Evolutionary conservation across 2,113 vertebrate species (phyloP).

Genomic region (Aptenodytes patagonicus): DNA sequence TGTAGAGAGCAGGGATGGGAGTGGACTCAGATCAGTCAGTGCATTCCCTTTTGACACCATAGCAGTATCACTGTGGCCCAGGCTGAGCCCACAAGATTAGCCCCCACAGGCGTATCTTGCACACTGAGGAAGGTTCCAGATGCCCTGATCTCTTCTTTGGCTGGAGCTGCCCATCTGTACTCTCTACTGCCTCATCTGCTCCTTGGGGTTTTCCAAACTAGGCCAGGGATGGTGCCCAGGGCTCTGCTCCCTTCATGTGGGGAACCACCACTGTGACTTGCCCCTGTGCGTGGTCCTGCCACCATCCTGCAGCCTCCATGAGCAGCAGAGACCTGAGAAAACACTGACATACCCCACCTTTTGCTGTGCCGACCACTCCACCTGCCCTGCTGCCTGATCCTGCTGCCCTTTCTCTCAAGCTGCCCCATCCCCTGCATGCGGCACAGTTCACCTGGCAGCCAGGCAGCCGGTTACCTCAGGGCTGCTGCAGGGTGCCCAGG

Average conservation of each 20-base stretch:
- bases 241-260: background rate
- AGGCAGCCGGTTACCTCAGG: background rate
- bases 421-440: accelerated
- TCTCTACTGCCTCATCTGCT: background rate
- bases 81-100: background rate
- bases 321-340: background rate
- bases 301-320: background rate
- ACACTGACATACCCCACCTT: background rate
- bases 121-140: background rate
- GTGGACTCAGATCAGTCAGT: background rate
- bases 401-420: background rate
- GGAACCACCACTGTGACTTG: background rate
- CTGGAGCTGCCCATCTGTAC: background rate
- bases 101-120: accelerated
- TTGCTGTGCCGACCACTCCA: background rate
- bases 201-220: background rate
- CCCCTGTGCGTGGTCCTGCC: accelerated
- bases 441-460: background rate
- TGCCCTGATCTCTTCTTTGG: background rate
- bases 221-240: background rate
- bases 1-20: background rate
- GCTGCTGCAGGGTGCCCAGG: accelerated
- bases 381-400: background rate
- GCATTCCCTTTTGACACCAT: background rate
- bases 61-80: background rate